Percentiles rank a stretch among this genome's conserved stretches.
These are phyloP conservation scores for Benthosema pterotum DNA, from an alignment of 2,797 vertebrate species.

Conservation along the genomic window DNA sequence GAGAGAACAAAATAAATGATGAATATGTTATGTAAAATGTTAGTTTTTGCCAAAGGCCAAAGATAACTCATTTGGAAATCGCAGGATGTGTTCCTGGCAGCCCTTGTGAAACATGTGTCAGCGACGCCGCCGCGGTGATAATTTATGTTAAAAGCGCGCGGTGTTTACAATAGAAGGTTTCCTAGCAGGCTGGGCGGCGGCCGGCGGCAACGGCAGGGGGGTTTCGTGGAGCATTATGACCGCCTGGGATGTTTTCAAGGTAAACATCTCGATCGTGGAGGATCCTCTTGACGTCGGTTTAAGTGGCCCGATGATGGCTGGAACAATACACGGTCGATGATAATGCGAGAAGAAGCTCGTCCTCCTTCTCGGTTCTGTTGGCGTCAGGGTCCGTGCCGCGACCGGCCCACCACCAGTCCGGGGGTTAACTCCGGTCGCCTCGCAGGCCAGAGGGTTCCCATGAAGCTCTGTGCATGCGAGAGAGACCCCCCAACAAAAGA, in stretches of 20 bases:
- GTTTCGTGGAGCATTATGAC: constrained; percentile 5
- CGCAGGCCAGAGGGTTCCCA: too few relatives aligned
- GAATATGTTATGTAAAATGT: constrained; percentile 51
- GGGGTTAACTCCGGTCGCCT: constrained; percentile 26
- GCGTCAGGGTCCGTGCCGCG: too few relatives aligned
- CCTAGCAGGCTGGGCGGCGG: too few relatives aligned
- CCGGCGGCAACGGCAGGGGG: background rate
- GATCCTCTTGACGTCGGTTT: constrained; percentile 6
- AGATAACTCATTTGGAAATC: constrained; percentile 47
- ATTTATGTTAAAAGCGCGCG: constrained; percentile 37
- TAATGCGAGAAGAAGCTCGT: constrained; percentile 20
- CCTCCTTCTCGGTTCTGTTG: too few relatives aligned
- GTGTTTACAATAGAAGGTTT: constrained; percentile 39
- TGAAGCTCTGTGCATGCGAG: too few relatives aligned
- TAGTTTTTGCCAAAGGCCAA: constrained; percentile 37
- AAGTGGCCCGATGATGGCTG: constrained; percentile 13
- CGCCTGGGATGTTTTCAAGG: constrained; percentile 23
- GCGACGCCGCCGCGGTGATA: constrained; percentile 29
- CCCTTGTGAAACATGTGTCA: constrained; percentile 57
- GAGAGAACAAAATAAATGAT: constrained; percentile 23
- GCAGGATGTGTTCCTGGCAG: constrained; percentile 57
- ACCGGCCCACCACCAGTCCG: too few relatives aligned
- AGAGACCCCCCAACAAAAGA: too few relatives aligned
- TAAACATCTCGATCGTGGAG: constrained; percentile 24
- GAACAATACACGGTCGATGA: constrained; percentile 7